phyloP scores from a whole-genome alignment of 2,797 vertebrate genomes.

The Microctenopoma lineatum region DNA sequence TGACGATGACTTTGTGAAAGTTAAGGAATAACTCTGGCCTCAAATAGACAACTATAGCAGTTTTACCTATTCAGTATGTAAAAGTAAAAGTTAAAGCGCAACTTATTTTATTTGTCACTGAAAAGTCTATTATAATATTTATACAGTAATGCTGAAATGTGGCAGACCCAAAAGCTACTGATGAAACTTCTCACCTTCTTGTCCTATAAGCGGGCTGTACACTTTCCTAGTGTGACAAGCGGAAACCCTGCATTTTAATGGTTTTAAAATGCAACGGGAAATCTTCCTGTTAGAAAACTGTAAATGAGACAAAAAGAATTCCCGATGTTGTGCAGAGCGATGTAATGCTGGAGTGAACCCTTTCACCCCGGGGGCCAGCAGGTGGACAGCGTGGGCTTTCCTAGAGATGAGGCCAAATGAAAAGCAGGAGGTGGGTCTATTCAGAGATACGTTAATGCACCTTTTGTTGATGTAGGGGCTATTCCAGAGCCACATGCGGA shows the following conservation, averaged over 20 bases:
- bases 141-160: constrained; percentile 19
- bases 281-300: constrained; percentile 15
- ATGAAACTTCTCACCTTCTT: constrained; percentile 39
- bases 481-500: constrained; percentile 70
- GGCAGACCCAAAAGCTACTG: constrained; percentile 42
- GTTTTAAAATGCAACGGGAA: constrained; percentile 21
- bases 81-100: not conserved
- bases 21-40: too few relatives aligned
- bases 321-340: constrained; percentile 23
- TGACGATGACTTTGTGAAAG: constrained; percentile 57
- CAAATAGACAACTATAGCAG: constrained; percentile 3
- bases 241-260: constrained; percentile 26
- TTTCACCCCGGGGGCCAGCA: constrained; percentile 56
- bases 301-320: constrained; percentile 5
- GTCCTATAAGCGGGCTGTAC: constrained; percentile 38
- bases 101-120: not conserved
- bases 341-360: constrained; percentile 58
- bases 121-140: constrained; percentile 3
- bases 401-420: constrained; percentile 69
- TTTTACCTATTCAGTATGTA: not conserved
- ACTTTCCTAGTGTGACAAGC: not conserved
- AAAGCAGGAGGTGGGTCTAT: constrained; percentile 73
- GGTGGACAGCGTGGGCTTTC: constrained; percentile 69
- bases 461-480: constrained; percentile 76
- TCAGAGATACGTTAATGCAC: constrained; percentile 79